Conservation (phyloP, 2,113 vertebrate species). For the Laterallus jamaicensis region DNA sequence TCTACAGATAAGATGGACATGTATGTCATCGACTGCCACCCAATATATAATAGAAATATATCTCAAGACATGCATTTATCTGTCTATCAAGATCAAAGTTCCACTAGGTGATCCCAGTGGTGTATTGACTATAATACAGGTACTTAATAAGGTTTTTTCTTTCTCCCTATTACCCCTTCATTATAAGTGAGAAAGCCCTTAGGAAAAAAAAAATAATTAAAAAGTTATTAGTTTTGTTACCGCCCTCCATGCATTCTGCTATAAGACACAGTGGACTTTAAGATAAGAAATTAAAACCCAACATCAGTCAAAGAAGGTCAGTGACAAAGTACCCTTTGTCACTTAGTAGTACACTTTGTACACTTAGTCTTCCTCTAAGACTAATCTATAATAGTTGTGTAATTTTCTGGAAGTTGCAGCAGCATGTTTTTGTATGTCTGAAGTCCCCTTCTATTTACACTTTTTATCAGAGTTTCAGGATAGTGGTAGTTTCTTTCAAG, state of each 20-base stretch:
- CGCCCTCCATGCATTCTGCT: not conserved
- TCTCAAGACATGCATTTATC: not conserved
- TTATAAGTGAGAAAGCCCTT: not conserved
- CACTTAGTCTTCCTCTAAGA: not conserved
- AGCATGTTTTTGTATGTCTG: not conserved
- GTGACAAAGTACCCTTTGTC: too few relatives aligned
- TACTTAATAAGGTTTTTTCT: not conserved
- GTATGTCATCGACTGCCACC: not conserved
- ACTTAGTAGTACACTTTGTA: too few relatives aligned
- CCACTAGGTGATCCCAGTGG: not conserved
- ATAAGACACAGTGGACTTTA: not conserved
- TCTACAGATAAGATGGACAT: not conserved
- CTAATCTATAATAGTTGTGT: not conserved
- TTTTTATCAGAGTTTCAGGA: not conserved
- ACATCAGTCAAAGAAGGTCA: not conserved
- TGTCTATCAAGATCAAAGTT: not conserved
- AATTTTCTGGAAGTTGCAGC: not conserved
- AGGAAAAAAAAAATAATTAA: not conserved
- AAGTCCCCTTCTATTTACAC: not conserved
- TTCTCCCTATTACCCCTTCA: not conserved
- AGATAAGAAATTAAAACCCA: not conserved
- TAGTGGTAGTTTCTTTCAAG: not conserved
- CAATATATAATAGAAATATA: fast-evolving
- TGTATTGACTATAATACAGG: not conserved
- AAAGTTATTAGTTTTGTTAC: not conserved